Conservation (phyloP, 2,888 invertebrate species). For the Coelogynopora nodosa region DNA sequence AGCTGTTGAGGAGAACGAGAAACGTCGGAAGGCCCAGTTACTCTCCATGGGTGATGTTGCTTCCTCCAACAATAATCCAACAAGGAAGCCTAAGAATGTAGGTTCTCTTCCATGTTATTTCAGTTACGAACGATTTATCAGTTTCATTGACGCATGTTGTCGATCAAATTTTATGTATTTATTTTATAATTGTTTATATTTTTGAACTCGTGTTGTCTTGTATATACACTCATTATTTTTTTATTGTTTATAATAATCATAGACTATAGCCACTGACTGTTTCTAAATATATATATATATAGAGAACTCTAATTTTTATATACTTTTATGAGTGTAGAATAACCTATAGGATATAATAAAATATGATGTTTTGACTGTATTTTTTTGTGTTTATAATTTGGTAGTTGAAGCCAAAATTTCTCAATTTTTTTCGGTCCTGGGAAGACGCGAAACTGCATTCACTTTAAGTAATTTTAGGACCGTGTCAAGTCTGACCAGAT, state of each 20-base stretch:
- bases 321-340: too few species aligned
- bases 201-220: background rate
- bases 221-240: background rate
- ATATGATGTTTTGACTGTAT: background rate
- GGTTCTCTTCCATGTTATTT: background rate
- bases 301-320: too few species aligned
- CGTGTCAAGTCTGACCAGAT: too few species aligned
- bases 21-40: background rate
- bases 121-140: background rate
- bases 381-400: background rate
- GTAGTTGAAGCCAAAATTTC: constrained; percentile 1
- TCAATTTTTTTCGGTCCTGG: background rate
- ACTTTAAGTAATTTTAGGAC: background rate
- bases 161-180: background rate
- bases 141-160: background rate
- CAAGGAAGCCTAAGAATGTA: background rate
- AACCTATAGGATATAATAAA: too few species aligned
- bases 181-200: background rate
- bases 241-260: too few species aligned
- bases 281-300: too few species aligned
- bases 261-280: too few species aligned
- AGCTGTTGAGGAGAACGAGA: background rate
- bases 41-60: background rate
- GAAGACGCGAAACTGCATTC: background rate
- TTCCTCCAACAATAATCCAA: background rate